Base-by-base conservation (phyloP, 2,113 vertebrate species). In the Hepsetus odoe region DNA sequence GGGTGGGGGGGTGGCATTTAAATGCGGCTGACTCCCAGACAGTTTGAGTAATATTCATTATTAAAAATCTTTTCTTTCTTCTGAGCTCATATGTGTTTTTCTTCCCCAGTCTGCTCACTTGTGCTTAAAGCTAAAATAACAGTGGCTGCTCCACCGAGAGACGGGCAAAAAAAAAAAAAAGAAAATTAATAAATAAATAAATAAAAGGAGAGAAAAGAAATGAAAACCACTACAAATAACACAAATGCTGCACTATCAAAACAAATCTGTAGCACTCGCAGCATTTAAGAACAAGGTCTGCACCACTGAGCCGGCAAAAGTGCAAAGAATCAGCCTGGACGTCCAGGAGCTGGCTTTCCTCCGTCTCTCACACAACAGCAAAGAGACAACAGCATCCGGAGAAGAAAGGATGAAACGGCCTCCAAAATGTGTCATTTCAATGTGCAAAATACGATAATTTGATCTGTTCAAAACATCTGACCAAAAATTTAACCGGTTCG, bases 221-320 rank as follows among this genome's bases (percentile, higher is more conserved):
- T 75, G 70, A n/a, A 80, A 88, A 87, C 75, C 77, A 82, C 68
- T 80, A 86, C 83, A 90, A 91, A 89, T 86, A 88, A 88, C 78
- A 84, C 68, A 90, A 82, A 87, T 44, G 55, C 73, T 87, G 76
- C 87, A 86, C 86, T 85, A 89, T 90, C 89, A 90, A 88, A 90
- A 84, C 77, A 79, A 55, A 89, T 85, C 86, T 89, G 88, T 83
- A 86, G 72, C 74, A 86, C 82, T 88, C 87, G 79, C 64, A 82
- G 70, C 13, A 80, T 66, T 72, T 51, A 69, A 22, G 18, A 73
- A 38, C 18, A 14, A 59, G 33, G 14, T 59, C 22, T 32, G 24
- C 5, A 10, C 51, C 87, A 84, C 82, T 84, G 86, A 86, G 84
- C 85, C 26, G 33, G 28, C 14, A n/a, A 28, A 53, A 40, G n/a